Evolutionary conservation across 2,113 vertebrate genomes (phyloP), one percentile per base, ranked within the genome.

Genomic region (Cinclus mexicanus): DNA sequence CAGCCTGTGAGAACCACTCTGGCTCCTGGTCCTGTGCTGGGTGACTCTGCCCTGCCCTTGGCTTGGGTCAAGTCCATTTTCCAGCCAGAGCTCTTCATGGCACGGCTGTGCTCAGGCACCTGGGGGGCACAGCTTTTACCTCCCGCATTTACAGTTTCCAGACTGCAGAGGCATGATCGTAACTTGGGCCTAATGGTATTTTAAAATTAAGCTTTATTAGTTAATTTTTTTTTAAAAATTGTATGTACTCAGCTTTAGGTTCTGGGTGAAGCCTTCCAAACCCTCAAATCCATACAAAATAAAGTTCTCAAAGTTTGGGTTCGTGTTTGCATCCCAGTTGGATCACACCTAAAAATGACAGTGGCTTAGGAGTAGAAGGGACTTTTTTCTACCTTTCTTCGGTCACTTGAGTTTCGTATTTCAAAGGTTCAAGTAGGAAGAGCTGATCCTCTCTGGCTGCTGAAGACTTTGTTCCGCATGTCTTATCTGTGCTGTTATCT

Each of bases 401-500:
- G 28, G 13, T 16, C 24, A 42, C 4, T 5, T 39, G 25, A 59
- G n/a, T 59, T 10, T 49, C 19, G 11, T 57, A 6, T 69, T 70
- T 80, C 35, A 26, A 15, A 80, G 35, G 24, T 59, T 74, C 67
- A 28, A 3, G 1, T 1, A 18, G 31, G 20, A 26, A 33, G 44
- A 77, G 55, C 47, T 55, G 37, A 26, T 89, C 14, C 19, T 9
- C 46, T 46, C 23, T 7, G 61, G 68, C 22, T 70, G 64, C 35
- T 67, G 87, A 35, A 92, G 63, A 12, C 44, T 85, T 67, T 82
- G 63, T 76, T 57, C 82, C 7, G 6, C 26, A 0, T 2, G 1
- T 31, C 78, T 86, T 49, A n/a, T 59, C 83, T 78, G 63, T 14
- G 52, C 72, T 74, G 29, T 50, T 80, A 50, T 87, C 76, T 93